A percentile compares a stretch with the other conserved stretches of the same genome.
Conservation (phyloP, 2,888 invertebrate genomes). For the Epirrhoe alternata region DNA sequence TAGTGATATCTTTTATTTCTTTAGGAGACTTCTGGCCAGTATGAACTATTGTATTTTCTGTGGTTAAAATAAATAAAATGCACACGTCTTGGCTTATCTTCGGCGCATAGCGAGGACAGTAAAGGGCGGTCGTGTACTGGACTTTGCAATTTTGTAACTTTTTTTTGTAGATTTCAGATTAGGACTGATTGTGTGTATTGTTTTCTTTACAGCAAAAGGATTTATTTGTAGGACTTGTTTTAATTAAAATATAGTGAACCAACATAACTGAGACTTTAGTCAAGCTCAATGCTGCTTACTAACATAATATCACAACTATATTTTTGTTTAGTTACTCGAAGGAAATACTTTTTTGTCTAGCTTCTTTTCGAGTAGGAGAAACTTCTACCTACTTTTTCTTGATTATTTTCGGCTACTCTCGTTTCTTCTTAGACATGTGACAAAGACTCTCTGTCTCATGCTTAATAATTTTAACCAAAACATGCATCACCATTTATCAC, state of each 20-base stretch:
- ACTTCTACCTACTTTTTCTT: no score
- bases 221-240: conserved; percentile 4
- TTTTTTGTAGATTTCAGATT: conserved; percentile 37
- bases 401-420: no score
- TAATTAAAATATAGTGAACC: conserved; percentile 6
- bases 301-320: no score
- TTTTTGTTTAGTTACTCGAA: no score
- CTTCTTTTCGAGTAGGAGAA: no score
- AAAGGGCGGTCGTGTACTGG: conserved; percentile 63
- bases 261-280: not conserved
- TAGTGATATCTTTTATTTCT: not conserved
- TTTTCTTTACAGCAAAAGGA: conserved; percentile 18
- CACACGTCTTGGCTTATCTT: conserved; percentile 81
- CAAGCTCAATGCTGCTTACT: not conserved
- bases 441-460: no score
- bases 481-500: no score
- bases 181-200: conserved; percentile 28
- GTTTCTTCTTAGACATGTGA: no score
- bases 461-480: no score
- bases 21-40: conserved; percentile 9
- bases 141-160: conserved; percentile 41
- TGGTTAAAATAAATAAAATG: conserved; percentile 81
- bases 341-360: no score
- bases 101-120: conserved; percentile 64
- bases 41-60: conserved; percentile 19